A percentile compares a stretch with the other conserved stretches of the same genome.
Evolutionary conservation across 2,113 vertebrate genomes (phyloP).

Genomic region (Mus musculus): GRCm39 chr3:44444501-44445000

Average conservation of each 20-base stretch:
- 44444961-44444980: neutral
- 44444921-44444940: neutral
- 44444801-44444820: too few relatives aligned
- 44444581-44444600: neutral
- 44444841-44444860: neutral
- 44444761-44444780: neutral
- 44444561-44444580: neutral
- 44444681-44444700: too few relatives aligned
- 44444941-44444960: neutral
- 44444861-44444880: neutral
- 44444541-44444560: neutral
- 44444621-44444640: neutral
- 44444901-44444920: neutral
- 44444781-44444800: conserved; percentile 19
- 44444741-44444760: neutral
- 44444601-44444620: neutral
- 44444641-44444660: neutral
- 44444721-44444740: neutral
- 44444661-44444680: neutral
- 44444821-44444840: neutral
- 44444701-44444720: neutral
- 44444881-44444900: neutral
- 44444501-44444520: neutral
- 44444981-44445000: neutral
- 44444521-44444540: neutral